These are phyloP conservation scores for Sciurus vulgaris DNA, from an alignment of 2,797 vertebrate genomes.

Conservation along the genomic window DNA sequence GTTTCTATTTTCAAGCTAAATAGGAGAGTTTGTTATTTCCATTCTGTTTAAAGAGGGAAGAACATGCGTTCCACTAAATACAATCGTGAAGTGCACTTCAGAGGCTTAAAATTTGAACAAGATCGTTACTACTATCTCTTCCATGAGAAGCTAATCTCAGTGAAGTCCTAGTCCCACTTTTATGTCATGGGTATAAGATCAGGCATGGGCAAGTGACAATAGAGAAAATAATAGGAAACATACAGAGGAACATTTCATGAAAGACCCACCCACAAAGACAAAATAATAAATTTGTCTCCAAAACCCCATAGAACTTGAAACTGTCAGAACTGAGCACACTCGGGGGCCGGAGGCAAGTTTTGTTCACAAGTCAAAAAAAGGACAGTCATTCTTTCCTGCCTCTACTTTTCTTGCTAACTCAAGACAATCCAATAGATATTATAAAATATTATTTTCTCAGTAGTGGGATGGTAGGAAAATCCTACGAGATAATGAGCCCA, in stretches of 20 bases:
- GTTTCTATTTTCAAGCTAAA: slow-evolving; percentile 27
- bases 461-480: background rate
- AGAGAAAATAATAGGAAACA: background rate
- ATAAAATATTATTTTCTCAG: background rate
- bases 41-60: background rate
- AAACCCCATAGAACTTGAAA: background rate
- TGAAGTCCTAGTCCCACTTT: background rate
- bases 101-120: background rate
- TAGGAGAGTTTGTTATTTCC: background rate
- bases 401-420: slow-evolving; percentile 17
- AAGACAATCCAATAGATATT: background rate
- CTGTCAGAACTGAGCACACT: background rate
- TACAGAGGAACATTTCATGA: background rate
- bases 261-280: slow-evolving; percentile 40
- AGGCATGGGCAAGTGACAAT: background rate
- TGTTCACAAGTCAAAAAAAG: slow-evolving; percentile 6
- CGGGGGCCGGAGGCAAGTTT: slow-evolving; percentile 3
- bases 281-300: background rate
- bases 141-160: background rate
- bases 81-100: background rate
- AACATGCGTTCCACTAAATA: background rate
- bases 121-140: background rate
- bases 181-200: background rate
- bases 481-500: background rate
- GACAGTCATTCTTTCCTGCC: background rate